Percentiles rank a stretch among this genome's conserved stretches.
These are phyloP conservation scores for Tachina grossa DNA, from an alignment of 2,888 invertebrate genomes.

Conservation along the genomic window DNA sequence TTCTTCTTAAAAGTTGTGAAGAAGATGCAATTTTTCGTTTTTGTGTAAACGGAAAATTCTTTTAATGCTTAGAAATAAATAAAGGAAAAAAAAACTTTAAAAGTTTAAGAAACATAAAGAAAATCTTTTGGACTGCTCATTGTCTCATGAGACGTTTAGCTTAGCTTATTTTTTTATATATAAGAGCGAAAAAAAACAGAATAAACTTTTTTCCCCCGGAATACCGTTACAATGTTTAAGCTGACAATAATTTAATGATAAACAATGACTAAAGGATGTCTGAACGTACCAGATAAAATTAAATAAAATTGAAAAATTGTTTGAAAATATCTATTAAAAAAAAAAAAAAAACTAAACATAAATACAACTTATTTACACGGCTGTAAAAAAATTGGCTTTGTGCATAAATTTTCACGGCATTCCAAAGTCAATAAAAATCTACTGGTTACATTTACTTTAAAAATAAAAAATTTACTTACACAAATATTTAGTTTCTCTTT, in stretches of 20 bases:
- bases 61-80: constrained; percentile 24
- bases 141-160: constrained; percentile 68
- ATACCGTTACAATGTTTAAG: constrained; percentile 69
- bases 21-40: constrained; percentile 62
- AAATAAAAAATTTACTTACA: not conserved
- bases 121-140: constrained; percentile 65
- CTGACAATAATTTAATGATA: constrained; percentile 70
- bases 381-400: not conserved
- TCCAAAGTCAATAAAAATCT: not conserved
- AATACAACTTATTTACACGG: not conserved
- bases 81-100: constrained; percentile 3
- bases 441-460: not conserved
- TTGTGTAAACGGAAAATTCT: constrained; percentile 59
- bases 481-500: not conserved
- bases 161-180: constrained; percentile 44
- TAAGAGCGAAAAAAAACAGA: constrained; percentile 2
- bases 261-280: constrained; percentile 59
- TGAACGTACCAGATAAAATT: constrained; percentile 10
- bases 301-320: constrained; percentile 52
- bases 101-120: constrained; percentile 39
- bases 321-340: not conserved
- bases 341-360: not conserved
- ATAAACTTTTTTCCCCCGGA: constrained; percentile 43
- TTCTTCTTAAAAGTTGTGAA: constrained; percentile 56
- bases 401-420: not conserved